Conservation (phyloP, 37 sponge, comb jelly and placozoan species). For the Theonella swinhoei region DNA sequence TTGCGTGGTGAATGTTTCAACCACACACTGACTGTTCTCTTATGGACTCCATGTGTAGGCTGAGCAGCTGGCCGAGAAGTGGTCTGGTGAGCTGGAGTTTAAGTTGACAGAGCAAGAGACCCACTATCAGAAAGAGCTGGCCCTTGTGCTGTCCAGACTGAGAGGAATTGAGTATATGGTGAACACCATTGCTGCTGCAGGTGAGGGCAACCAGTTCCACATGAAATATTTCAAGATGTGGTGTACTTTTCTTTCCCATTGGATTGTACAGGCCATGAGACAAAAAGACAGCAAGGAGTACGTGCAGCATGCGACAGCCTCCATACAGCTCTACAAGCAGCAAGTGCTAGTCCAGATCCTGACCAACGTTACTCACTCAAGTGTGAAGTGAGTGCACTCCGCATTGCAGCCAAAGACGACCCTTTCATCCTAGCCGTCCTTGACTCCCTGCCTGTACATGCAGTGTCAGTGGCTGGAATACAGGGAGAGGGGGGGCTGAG, state of each 20-base stretch:
- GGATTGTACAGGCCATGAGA: slow-evolving; percentile 21
- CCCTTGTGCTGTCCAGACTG: slow-evolving; percentile 37
- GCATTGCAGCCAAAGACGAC: slow-evolving; percentile 49
- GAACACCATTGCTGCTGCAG: slow-evolving; percentile 55
- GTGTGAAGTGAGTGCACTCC: slow-evolving; percentile 42
- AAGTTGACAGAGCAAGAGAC: slow-evolving; percentile 34
- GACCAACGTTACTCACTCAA: slow-evolving; percentile 17
- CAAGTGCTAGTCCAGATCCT: slow-evolving; percentile 17
- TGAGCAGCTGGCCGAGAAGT: slow-evolving; percentile 37
- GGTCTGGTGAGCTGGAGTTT: slow-evolving; percentile 17
- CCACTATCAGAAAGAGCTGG: slow-evolving; percentile 61
- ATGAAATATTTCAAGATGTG: not conserved
- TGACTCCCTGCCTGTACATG: slow-evolving; percentile 55
- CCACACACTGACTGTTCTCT: no score
- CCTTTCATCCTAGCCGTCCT: slow-evolving; percentile 55
- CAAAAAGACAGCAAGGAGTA: slow-evolving; percentile 50
- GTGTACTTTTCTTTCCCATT: not conserved
- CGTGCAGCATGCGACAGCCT: slow-evolving; percentile 71
- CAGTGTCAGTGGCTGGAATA: slow-evolving; percentile 46
- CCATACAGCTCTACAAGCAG: slow-evolving; percentile 30
- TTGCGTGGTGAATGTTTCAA: no score
- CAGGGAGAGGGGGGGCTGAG: slow-evolving; percentile 59
- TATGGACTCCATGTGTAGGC: not conserved
- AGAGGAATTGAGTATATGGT: slow-evolving; percentile 75
- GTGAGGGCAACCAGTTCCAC: not conserved